Conservation (phyloP, 2,113 vertebrate species). For the Erythrolamprus reginae region DNA sequence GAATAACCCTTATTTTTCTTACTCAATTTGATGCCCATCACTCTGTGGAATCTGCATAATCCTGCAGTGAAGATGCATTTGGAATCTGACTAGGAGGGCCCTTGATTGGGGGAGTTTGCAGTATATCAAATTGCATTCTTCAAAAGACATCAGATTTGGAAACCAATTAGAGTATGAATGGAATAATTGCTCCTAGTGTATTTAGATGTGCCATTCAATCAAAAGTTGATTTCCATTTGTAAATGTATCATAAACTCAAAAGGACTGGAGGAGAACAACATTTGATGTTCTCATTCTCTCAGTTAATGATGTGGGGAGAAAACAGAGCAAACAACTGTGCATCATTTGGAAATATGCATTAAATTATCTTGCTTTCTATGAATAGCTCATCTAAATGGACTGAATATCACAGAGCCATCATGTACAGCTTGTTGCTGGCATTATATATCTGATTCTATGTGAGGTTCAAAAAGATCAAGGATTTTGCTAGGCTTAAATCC, state of each 20-base stretch:
- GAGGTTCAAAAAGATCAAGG: neutral
- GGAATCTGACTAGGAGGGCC: neutral
- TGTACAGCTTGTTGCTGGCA: neutral
- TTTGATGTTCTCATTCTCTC: neutral
- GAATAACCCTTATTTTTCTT: neutral
- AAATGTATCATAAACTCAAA: constrained; percentile 15
- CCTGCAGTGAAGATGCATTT: neutral
- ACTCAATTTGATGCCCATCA: neutral
- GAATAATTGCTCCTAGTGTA: constrained; percentile 11
- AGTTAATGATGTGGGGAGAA: constrained; percentile 45
- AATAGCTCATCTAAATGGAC: neutral
- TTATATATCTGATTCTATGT: neutral
- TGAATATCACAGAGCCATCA: neutral
- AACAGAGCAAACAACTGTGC: constrained; percentile 35
- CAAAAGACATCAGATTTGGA: neutral
- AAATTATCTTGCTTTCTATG: neutral
- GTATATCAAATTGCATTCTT: neutral
- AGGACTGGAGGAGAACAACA: neutral
- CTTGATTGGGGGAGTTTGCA: neutral
- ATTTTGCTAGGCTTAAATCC: neutral
- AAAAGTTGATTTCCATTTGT: constrained; percentile 3
- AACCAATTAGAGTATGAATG: neutral
- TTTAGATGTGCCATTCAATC: constrained; percentile 1
- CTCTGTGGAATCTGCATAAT: neutral
- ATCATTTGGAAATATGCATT: constrained; percentile 9